These are phyloP conservation scores for Plecturocebus donacophilus DNA, from an alignment of 2,113 vertebrate genomes.

Conservation along the genomic window DNA sequence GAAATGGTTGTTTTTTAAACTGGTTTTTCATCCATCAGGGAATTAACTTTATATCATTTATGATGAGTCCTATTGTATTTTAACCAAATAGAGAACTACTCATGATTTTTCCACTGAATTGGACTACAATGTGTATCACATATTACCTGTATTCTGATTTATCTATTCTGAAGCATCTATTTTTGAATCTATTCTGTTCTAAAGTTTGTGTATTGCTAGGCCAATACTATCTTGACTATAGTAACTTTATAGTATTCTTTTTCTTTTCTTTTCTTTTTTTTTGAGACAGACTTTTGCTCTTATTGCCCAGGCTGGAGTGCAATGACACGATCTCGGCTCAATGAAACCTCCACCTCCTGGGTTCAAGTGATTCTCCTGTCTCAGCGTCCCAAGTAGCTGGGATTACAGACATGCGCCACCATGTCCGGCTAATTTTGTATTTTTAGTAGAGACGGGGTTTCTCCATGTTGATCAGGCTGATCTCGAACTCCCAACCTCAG, in stretches of 20 bases:
- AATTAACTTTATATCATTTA: not conserved
- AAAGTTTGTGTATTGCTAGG: not conserved
- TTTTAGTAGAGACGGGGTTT: too few relatives aligned
- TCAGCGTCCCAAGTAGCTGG: too few relatives aligned
- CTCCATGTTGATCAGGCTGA: too few relatives aligned
- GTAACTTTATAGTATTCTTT: not conserved
- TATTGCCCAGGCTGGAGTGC: too few relatives aligned
- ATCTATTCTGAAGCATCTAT: not conserved
- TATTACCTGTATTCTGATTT: not conserved
- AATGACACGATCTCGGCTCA: too few relatives aligned
- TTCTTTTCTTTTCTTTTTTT: too few relatives aligned
- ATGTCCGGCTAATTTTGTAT: too few relatives aligned
- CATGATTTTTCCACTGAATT: not conserved
- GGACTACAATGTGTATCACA: not conserved
- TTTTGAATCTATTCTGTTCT: not conserved
- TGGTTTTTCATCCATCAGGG: not conserved
- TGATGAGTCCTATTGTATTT: not conserved
- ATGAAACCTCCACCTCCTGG: too few relatives aligned
- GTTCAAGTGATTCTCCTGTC: too few relatives aligned
- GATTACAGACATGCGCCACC: too few relatives aligned
- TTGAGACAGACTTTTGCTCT: too few relatives aligned
- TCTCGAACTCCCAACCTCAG: too few relatives aligned
- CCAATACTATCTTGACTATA: not conserved
- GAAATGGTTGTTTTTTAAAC: not conserved
- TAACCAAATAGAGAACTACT: not conserved